Evolutionary conservation across 2,797 vertebrate genomes (phyloP).

Genomic region (Gorsachius magnificus): DNA sequence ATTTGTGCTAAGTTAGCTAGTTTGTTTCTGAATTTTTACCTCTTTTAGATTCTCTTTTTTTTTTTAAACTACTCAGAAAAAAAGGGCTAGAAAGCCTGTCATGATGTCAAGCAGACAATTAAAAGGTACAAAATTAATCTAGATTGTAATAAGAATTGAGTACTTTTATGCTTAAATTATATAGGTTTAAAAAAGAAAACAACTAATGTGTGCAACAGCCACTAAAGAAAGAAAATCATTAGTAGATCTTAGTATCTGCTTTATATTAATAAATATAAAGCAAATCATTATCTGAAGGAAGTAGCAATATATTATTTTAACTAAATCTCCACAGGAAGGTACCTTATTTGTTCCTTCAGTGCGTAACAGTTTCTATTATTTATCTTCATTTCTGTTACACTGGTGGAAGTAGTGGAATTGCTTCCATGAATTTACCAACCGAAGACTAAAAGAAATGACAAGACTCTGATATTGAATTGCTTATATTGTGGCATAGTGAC

Average conservation of each 20-base stretch:
- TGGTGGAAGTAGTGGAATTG: background rate
- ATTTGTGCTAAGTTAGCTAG: background rate
- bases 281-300: background rate
- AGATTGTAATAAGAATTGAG: background rate
- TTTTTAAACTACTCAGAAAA: background rate
- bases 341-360: background rate
- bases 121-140: background rate
- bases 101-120: background rate
- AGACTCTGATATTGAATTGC: background rate
- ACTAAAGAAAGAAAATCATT: background rate
- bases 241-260: background rate
- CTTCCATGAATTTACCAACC: background rate
- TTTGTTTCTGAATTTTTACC: background rate
- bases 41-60: background rate
- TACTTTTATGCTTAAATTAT: background rate
- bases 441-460: background rate
- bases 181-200: background rate
- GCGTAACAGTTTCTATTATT: background rate
- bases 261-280: background rate
- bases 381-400: background rate
- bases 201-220: background rate
- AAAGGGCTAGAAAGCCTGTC: background rate
- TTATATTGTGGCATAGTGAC: background rate
- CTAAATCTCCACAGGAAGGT: background rate
- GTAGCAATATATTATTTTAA: background rate